These are phyloP conservation scores for Fragum sueziense DNA, from an alignment of 2,888 invertebrate species.

Conservation along the genomic window DNA sequence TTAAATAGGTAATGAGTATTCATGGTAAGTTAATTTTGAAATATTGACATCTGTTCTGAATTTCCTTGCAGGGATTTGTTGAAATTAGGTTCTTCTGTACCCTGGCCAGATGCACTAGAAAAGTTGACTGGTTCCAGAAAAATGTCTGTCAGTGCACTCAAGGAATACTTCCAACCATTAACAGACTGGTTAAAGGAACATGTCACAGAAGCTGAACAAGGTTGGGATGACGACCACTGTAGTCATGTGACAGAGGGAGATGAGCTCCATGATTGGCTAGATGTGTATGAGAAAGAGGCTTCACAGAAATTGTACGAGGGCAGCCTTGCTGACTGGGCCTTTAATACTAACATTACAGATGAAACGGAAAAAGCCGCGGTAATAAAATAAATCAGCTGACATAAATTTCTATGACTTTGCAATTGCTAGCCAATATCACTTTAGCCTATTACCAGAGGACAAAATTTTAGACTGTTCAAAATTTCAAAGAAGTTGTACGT, in stretches of 20 bases:
- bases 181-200: slow-evolving; percentile 88
- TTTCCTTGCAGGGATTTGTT: slow-evolving; percentile 80
- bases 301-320: slow-evolving; percentile 47
- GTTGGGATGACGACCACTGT: slow-evolving; percentile 51
- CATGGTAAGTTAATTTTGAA: too few species aligned
- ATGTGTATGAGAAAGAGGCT: slow-evolving; percentile 63
- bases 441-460: not conserved
- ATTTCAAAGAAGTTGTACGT: too few species aligned
- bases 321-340: slow-evolving; percentile 69
- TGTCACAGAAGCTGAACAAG: slow-evolving; percentile 52
- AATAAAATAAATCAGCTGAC: too few species aligned
- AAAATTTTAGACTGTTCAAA: not conserved
- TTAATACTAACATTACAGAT: slow-evolving; percentile 76
- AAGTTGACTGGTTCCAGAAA: slow-evolving; percentile 88
- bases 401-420: too few species aligned
- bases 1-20: too few species aligned
- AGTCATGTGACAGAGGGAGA: slow-evolving; percentile 57
- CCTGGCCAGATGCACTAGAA: slow-evolving; percentile 89
- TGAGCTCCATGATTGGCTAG: slow-evolving; percentile 61
- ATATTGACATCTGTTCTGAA: too few species aligned
- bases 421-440: not conserved
- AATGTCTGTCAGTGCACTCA: slow-evolving; percentile 90
- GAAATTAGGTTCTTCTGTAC: slow-evolving; percentile 83
- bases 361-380: slow-evolving; percentile 56
- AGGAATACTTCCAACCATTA: slow-evolving; percentile 92